Evolutionary conservation across 2,888 invertebrate genomes (phyloP), one percentile per base, ranked within the genome.

Genomic region (Drosophila nr. medialis): DNA sequence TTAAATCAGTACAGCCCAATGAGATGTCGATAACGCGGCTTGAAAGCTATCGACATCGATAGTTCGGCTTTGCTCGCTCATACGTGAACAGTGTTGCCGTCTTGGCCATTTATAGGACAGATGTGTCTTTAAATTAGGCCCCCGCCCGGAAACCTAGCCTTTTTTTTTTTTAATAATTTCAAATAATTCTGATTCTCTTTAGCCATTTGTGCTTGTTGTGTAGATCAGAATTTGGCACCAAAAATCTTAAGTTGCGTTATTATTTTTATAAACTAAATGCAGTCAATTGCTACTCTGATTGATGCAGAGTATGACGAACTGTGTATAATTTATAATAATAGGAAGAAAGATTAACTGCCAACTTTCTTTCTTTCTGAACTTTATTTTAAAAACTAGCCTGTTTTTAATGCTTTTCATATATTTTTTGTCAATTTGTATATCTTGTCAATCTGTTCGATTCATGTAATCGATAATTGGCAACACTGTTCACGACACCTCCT

Each of bases 41-140:
- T 69, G 10, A 10, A 53, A 54, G 11, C 11, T 40, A 75, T 60
- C 48, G 50, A 48, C 1, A 56, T 62, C 81, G 75, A 69, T 75
- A 70, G 36, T 53, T 13, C 45, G 72, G 53, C 77, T 61, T 80
- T 15, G 29, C 21, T 13, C 29, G 34, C 49, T 48, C 42, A 56
- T 15, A n/a, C n/a, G 34, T 45, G 4, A 45, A 4, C 21, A 24
- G 15, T 45, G 45, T 15, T 45, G 45, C 24, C 27, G 15, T 4
- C 24, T 45, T 45, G 8, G 15, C 15, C 8, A 21, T 15, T 45
- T 24, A 45, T 45, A 15, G 15, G 24, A 24, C 4, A 21, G 4
- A 15, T 21, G 7, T 3, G 13, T 13, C 13, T 7, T 45, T 4
- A 45, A 45, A 45, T 8, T 24, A 45, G 15, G 42, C 21, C 4